Percentiles rank a stretch among this genome's conserved stretches.
These are phyloP conservation scores for Kryptopterus vitreolus DNA, from an alignment of 2,797 vertebrate genomes.

Conservation along the genomic window DNA sequence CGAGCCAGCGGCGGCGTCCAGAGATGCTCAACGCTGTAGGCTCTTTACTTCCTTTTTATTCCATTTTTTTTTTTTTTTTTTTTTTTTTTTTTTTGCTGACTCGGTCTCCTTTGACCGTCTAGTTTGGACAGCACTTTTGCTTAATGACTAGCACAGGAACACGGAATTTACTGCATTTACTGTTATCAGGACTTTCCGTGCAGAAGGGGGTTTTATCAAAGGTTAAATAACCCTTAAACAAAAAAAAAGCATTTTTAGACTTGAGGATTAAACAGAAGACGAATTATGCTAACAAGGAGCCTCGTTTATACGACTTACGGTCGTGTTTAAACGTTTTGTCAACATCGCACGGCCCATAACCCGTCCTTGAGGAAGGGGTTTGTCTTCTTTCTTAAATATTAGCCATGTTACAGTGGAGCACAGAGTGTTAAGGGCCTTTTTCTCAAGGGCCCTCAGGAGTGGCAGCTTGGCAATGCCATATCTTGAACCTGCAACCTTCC, in stretches of 20 bases:
- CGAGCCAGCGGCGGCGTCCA: slow-evolving; percentile 67
- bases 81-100: slow-evolving; percentile 45
- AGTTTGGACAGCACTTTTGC: slow-evolving; percentile 6
- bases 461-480: too few species aligned
- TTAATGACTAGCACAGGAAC: slow-evolving; percentile 1
- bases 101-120: not conserved
- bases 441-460: too few species aligned
- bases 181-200: not conserved
- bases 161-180: not conserved
- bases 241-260: too few species aligned
- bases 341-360: too few species aligned
- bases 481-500: too few species aligned
- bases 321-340: too few species aligned
- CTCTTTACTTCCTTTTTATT: slow-evolving; percentile 42
- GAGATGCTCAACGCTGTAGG: slow-evolving; percentile 29
- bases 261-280: not conserved
- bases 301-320: too few species aligned
- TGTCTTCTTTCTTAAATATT: too few species aligned
- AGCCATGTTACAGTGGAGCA: too few species aligned
- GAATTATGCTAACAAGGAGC: not conserved
- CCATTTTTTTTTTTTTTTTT: too few species aligned
- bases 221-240: not conserved
- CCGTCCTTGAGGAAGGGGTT: too few species aligned
- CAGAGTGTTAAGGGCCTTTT: too few species aligned
- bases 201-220: not conserved